phyloP scores from a whole-genome alignment of 2,113 vertebrate species.

The Cheilinus undulatus region DNA sequence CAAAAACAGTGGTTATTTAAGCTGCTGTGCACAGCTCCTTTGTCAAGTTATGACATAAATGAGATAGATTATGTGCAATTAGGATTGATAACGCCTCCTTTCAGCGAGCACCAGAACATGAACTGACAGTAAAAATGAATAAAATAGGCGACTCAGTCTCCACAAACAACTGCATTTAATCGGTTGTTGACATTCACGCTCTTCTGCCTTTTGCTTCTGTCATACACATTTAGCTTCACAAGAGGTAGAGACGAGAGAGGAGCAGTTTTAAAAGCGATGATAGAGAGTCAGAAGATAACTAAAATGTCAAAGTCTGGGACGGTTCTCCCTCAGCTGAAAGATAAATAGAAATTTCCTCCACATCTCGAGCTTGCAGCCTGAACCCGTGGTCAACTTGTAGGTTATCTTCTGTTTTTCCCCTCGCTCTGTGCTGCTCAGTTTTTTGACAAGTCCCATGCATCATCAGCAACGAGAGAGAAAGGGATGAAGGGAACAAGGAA shows the following conservation, averaged over 20 bases:
- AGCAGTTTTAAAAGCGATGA: conserved; percentile 35
- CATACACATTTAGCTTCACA: conserved; percentile 49
- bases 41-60: conserved; percentile 35
- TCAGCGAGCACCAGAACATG: neutral
- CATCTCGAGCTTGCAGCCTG: conserved; percentile 29
- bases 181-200: conserved; percentile 57
- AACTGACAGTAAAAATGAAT: conserved; percentile 18
- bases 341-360: conserved; percentile 23
- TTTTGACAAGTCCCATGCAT: conserved; percentile 73
- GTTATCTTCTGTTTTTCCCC: conserved; percentile 19
- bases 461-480: conserved; percentile 49
- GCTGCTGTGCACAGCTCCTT: conserved; percentile 13
- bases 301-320: conserved; percentile 51
- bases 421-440: conserved; percentile 28
- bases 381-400: conserved; percentile 45
- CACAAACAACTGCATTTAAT: conserved; percentile 42
- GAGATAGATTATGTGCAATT: conserved; percentile 39
- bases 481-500: conserved; percentile 16
- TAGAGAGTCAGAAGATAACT: conserved; percentile 34
- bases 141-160: conserved; percentile 25
- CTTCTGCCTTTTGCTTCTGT: conserved; percentile 34
- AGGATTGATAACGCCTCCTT: conserved; percentile 38
- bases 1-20: conserved; percentile 32
- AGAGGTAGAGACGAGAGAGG: conserved; percentile 20
- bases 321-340: conserved; percentile 23